Conservation (phyloP, 2,888 invertebrate genomes). For the Laspeyria flexula region DNA sequence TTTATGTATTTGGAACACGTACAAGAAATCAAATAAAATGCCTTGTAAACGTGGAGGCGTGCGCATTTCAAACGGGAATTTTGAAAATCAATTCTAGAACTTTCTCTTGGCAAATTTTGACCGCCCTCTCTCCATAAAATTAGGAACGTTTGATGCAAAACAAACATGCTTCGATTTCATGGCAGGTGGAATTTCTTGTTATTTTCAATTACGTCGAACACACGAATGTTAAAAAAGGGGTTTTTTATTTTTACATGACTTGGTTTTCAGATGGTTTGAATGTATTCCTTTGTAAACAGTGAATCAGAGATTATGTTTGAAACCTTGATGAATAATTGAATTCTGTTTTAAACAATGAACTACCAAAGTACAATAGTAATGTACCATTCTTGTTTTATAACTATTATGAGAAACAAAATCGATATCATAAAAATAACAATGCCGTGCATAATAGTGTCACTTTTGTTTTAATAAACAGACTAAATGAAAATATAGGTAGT, state of each 20-base stretch:
- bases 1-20: conserved; percentile 41
- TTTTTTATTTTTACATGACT: conserved; percentile 14
- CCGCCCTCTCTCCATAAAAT: conserved; percentile 9
- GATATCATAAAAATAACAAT: not conserved
- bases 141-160: conserved; percentile 19
- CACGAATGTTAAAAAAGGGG: conserved; percentile 9
- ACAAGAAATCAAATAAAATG: conserved; percentile 45
- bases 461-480: too few species aligned
- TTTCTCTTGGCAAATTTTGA: conserved; percentile 27
- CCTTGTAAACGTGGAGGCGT: conserved; percentile 26
- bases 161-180: conserved; percentile 25
- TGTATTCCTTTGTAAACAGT: not conserved
- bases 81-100: conserved; percentile 37
- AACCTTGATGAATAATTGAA: not conserved
- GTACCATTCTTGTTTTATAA: not conserved
- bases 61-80: conserved; percentile 35
- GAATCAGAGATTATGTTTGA: not conserved
- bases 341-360: not conserved
- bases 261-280: conserved; percentile 16
- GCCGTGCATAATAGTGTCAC: too few species aligned
- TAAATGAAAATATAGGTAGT: too few species aligned
- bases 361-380: not conserved
- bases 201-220: conserved; percentile 7
- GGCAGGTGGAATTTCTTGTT: conserved; percentile 9
- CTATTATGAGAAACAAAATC: not conserved